Evolutionary conservation across 2,888 invertebrate species (phyloP).

Genomic region (Sicus ferrugineus): DNA sequence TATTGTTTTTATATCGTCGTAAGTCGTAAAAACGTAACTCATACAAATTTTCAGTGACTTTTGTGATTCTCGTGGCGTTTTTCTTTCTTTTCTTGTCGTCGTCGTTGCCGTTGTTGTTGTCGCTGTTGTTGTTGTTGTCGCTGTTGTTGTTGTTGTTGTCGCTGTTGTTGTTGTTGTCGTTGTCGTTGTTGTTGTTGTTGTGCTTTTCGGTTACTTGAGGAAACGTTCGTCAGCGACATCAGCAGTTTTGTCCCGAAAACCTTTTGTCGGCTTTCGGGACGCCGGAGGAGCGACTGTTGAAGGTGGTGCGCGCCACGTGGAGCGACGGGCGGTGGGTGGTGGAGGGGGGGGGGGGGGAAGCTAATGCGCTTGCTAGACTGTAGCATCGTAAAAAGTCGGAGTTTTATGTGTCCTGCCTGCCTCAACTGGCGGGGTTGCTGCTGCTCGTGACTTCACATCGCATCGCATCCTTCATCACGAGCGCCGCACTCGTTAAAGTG

Average conservation of each 20-base stretch:
- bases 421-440: constrained; percentile 11
- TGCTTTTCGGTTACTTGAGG: too few relatives aligned
- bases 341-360: background rate
- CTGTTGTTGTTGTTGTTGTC: too few relatives aligned
- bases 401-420: constrained; percentile 16
- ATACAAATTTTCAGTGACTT: constrained; percentile 30
- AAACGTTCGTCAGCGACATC: background rate
- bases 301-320: too few relatives aligned
- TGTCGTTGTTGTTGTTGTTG: too few relatives aligned
- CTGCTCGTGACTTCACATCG: constrained; percentile 37
- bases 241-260: constrained; percentile 8
- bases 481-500: constrained; percentile 39
- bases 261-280: background rate
- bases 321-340: background rate
- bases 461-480: constrained; percentile 41
- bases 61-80: constrained; percentile 28
- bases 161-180: too few relatives aligned
- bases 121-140: too few relatives aligned
- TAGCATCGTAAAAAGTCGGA: constrained; percentile 24
- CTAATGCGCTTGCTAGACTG: constrained; percentile 33
- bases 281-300: background rate
- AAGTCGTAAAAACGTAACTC: constrained; percentile 29
- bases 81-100: too few relatives aligned
- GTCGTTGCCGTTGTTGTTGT: too few relatives aligned
- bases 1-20: constrained; percentile 28